These are phyloP conservation scores for Calephelis perditalis DNA, from an alignment of 2,888 invertebrate species.

Conservation along the genomic window DNA sequence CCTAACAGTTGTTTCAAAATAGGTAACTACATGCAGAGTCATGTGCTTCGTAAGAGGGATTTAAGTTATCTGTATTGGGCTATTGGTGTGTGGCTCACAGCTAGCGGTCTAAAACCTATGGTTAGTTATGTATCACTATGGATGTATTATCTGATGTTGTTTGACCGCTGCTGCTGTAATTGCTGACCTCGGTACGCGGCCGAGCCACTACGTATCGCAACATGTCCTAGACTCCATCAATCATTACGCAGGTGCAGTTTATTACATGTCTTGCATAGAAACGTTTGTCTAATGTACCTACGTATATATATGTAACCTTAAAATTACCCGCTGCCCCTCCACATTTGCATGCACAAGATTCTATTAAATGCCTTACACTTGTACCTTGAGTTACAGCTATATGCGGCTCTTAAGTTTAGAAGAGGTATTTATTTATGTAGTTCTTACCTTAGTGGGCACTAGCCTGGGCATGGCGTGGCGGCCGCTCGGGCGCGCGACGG, in stretches of 20 bases:
- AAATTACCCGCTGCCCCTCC: too few relatives aligned
- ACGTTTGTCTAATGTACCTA: background rate
- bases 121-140: background rate
- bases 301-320: too few relatives aligned
- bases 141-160: background rate
- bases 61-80: too few relatives aligned
- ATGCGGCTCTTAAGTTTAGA: too few relatives aligned
- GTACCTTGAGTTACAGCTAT: too few relatives aligned
- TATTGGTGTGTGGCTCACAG: background rate
- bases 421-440: background rate
- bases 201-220: background rate
- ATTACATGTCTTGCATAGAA: conserved; percentile 1
- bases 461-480: conserved; percentile 71
- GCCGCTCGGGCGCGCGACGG: conserved; percentile 68
- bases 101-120: background rate
- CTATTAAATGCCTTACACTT: too few relatives aligned
- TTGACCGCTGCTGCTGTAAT: background rate
- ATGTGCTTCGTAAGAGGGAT: too few relatives aligned
- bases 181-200: background rate
- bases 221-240: background rate
- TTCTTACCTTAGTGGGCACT: conserved; percentile 67
- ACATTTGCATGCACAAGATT: too few relatives aligned
- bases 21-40: too few relatives aligned
- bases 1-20: too few relatives aligned
- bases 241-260: background rate